Conservation (phyloP, 2,797 vertebrate genomes). For the Melanotaenia maccullochi region DNA sequence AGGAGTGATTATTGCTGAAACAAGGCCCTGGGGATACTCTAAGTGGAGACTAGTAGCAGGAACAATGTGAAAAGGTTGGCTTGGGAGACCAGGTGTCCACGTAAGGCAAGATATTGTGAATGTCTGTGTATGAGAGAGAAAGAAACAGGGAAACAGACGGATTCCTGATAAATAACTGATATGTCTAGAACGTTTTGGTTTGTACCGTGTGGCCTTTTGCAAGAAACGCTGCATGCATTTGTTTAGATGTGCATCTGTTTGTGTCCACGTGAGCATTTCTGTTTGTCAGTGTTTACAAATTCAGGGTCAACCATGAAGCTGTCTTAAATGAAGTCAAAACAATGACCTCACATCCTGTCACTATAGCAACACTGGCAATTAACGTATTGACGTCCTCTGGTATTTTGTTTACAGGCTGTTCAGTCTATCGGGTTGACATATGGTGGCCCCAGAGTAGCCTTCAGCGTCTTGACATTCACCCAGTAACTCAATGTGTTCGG, state of each 20-base stretch:
- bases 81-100: constrained; percentile 48
- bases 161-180: constrained; percentile 9
- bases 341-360: constrained; percentile 53
- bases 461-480: constrained; percentile 45
- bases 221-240: neutral
- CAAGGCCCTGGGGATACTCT: constrained; percentile 33
- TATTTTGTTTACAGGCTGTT: constrained; percentile 58
- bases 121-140: constrained; percentile 5
- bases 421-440: constrained; percentile 25
- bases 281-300: constrained; percentile 44
- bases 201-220: neutral
- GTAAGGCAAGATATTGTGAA: neutral
- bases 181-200: neutral
- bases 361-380: constrained; percentile 36
- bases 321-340: constrained; percentile 37
- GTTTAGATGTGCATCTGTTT: neutral
- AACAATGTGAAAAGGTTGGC: constrained; percentile 33
- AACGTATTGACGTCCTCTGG: constrained; percentile 37
- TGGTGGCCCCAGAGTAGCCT: constrained; percentile 33
- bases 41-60: constrained; percentile 20
- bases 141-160: neutral
- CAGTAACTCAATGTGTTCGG: constrained; percentile 32
- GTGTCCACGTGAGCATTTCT: constrained; percentile 11
- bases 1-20: constrained; percentile 60
- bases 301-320: constrained; percentile 16